Conservation (phyloP, 2,113 vertebrate species). For the Anolis carolinensis region DNA sequence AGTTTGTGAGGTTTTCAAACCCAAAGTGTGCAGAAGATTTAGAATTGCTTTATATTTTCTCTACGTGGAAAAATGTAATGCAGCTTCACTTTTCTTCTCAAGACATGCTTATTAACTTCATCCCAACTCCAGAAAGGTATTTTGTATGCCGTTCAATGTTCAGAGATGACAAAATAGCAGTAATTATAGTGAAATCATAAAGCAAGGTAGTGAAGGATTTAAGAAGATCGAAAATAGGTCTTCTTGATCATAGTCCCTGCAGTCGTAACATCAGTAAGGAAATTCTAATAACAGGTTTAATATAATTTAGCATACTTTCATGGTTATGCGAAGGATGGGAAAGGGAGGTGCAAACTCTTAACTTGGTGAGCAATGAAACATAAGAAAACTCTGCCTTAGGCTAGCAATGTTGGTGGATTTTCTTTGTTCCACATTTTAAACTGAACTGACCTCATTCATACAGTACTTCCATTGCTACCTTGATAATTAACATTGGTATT, state of each 20-base stretch:
- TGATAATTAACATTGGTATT: too few species aligned
- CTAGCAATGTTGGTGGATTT: background rate
- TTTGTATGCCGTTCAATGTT: background rate
- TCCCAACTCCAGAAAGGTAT: background rate
- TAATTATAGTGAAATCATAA: conserved; percentile 6
- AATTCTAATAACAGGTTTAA: conserved; percentile 5
- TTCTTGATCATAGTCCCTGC: conserved; percentile 1
- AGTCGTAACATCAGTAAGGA: background rate
- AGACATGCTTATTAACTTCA: background rate
- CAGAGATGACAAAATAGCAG: background rate
- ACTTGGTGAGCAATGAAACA: background rate
- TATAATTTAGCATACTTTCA: conserved; percentile 6
- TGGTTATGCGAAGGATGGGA: background rate
- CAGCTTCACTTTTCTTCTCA: background rate
- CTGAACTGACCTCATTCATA: background rate
- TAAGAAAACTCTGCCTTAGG: background rate
- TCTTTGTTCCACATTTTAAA: background rate
- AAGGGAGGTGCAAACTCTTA: background rate
- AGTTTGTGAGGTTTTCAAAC: background rate
- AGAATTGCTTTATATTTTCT: background rate
- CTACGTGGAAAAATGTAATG: background rate
- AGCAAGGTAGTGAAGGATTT: conserved; percentile 11
- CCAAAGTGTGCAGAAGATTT: background rate
- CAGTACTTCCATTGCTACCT: background rate
- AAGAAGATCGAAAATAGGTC: conserved; percentile 1